Base-by-base conservation (phyloP, 2,113 vertebrate genomes). In the Empidonax alnorum region DNA sequence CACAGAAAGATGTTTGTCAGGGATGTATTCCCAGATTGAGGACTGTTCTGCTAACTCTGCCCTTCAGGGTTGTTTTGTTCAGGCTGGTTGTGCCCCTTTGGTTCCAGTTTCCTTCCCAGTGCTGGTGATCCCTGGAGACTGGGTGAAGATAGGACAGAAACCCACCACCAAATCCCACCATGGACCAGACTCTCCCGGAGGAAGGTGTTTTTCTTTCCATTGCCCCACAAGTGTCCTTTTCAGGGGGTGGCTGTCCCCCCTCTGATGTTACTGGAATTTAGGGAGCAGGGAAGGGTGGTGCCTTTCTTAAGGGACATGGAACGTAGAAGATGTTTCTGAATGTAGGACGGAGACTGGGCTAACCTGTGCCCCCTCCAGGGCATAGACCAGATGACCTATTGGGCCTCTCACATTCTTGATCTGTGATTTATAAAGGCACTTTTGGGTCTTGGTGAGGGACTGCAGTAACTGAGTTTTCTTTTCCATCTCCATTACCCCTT, bases 401-500 rank as follows among this genome's bases (percentile, higher is more conserved):
- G n/a, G 42, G 49, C 30, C 61, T 88, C 83, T 96, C 44, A 41
- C 61, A 84, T 75, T 88, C 92, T 79, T 86, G 28, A 88, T 91
- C 75, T 55, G 19, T 93, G 85, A 90, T 96, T 90, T 96, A 75
- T 78, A 78, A 77, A 92, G 33, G 56, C 21, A 44, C 41, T 94
- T 92, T 78, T 78, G 0, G 14, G 72, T 86, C 85, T 90, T 31
- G 1, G 65, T 30, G 67, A 87, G 55, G 5, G 9, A 67, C n/a
- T 94, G 55, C 72, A 89, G n/a, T 62, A 73, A 77, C 50, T 72
- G 80, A 86, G 69, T 78, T 88, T 95, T 91, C 77, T 87, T 95
- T 94, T 92, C 88, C 76, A 46, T 86, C 71, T 88, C 78, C 85
- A 87, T 81, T 92, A 42, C 66, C 71, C 55, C 94, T 91, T 93